A percentile compares a stretch with the other conserved stretches of the same genome.
phyloP scores from a whole-genome alignment of 1,140 invertebrate genomes.

The Melipona quadrifasciata region DNA sequence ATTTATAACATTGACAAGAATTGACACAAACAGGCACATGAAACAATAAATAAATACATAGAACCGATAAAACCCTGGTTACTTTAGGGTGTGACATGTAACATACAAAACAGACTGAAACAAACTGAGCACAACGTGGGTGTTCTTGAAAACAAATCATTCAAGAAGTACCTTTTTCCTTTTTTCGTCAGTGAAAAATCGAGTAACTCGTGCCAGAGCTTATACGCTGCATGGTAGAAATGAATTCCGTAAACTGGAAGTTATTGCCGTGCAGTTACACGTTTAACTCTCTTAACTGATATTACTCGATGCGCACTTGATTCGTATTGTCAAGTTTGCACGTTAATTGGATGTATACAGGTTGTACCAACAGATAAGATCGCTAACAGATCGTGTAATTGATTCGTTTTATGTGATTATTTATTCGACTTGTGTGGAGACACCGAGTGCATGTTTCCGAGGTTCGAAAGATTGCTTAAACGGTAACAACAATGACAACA shows the following conservation, averaged over 20 bases:
- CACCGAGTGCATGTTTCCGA: constrained; percentile 75
- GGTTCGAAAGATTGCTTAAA: constrained; percentile 56
- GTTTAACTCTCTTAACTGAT: background rate
- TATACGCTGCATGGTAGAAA: constrained; percentile 3
- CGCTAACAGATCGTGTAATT: constrained; percentile 9
- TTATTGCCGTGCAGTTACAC: constrained; percentile 13
- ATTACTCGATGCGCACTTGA: background rate
- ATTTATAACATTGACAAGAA: background rate
- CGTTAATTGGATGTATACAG: constrained; percentile 1
- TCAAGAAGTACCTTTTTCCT: constrained; percentile 10
- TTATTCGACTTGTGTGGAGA: constrained; percentile 52
- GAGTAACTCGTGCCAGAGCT: constrained; percentile 26
- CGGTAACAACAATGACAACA: constrained; percentile 68
- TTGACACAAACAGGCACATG: background rate
- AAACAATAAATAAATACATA: background rate
- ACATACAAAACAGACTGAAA: constrained; percentile 10
- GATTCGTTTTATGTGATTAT: background rate
- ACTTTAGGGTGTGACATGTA: constrained; percentile 15
- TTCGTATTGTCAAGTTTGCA: constrained; percentile 17
- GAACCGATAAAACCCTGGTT: background rate
- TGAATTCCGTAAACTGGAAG: constrained; percentile 52
- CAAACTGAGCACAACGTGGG: constrained; percentile 18
- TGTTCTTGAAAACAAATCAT: constrained; percentile 26
- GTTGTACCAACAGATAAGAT: background rate
- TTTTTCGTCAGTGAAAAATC: constrained; percentile 17